Conservation (phyloP, 2,888 invertebrate genomes). For the Spisula solida region DNA sequence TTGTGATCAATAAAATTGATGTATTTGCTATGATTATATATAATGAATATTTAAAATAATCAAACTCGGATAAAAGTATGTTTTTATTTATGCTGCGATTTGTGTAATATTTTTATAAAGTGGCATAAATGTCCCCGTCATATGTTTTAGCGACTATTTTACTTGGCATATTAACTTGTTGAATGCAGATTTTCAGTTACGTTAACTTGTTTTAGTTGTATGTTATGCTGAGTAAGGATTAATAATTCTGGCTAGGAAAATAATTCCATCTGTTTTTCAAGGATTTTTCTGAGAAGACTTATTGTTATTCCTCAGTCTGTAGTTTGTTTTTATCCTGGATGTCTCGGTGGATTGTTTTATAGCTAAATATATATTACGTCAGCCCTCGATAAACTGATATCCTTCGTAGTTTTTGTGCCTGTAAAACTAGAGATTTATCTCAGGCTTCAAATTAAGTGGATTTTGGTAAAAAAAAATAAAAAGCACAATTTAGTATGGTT, state of each 20-base stretch:
- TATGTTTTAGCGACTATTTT: not conserved
- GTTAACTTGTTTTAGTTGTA: not conserved
- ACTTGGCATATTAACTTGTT: not conserved
- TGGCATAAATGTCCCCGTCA: not conserved
- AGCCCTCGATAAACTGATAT: too few relatives aligned
- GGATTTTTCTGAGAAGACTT: not conserved
- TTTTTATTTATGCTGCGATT: not conserved
- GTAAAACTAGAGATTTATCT: too few relatives aligned
- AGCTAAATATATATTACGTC: too few relatives aligned
- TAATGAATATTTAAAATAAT: not conserved
- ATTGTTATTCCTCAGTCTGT: too few relatives aligned
- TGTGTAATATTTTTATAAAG: not conserved
- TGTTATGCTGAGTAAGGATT: not conserved
- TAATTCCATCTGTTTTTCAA: not conserved
- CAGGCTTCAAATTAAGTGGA: too few relatives aligned
- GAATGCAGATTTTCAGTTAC: not conserved
- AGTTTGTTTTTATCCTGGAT: too few relatives aligned
- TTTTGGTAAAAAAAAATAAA: too few relatives aligned
- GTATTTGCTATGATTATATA: not conserved
- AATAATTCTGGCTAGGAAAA: not conserved
- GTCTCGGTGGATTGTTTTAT: too few relatives aligned
- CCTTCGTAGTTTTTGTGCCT: too few relatives aligned
- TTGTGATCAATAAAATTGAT: constrained; percentile 21
- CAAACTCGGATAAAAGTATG: too few relatives aligned
- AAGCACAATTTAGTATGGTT: too few relatives aligned